Evolutionary conservation across 2,888 invertebrate genomes (phyloP), one percentile per base, ranked within the genome.

Genomic region (Troides aeacus): DNA sequence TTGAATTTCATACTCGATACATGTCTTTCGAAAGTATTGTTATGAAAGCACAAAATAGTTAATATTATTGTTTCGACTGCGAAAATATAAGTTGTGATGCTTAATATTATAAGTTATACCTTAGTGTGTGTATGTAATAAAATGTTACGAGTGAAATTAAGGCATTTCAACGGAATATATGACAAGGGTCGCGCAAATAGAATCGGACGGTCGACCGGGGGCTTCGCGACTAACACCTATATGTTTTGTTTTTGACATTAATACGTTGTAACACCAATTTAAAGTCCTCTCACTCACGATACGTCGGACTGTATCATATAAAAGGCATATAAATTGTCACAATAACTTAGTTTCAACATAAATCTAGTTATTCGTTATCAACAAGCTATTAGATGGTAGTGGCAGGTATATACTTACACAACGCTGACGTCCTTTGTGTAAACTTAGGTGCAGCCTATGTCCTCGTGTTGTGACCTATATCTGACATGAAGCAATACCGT

Each of bases 181-280:
- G 59, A 59, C 59, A 59, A 59, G 59, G 59, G 59, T 59, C 36
- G 30, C 30, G 23, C 59, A 59, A 59, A 58, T 58, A 15, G 58
- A 58, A 59, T 59, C 30, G 36, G 59, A 24, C 24, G 59, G 59
- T 59, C 59, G 30, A 59, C 53, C 18, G 53, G 53, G 53, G n/a
- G 53, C n/a, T 53, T 53, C n/a, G n/a, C n/a, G 58, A 58, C 58
- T 58, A 58, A 58, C 58, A 58, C 58, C 58, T 58, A 58, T 18
- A 24, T n/a, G 58, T 58, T 58, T 24, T 58, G 58, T 24, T 21
- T 58, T 23, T 58, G 58, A 58, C 58, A 58, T 7, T 58, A 58
- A 58, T 58, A 23, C 12, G 58, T 23, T 23, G 58, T 58, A 58
- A 58, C 58, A 58, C 24, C 58, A 24, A n/a, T 58, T 58, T 58